Base-by-base conservation (phyloP, 2,888 invertebrate species). In the Andrena praecox region DNA sequence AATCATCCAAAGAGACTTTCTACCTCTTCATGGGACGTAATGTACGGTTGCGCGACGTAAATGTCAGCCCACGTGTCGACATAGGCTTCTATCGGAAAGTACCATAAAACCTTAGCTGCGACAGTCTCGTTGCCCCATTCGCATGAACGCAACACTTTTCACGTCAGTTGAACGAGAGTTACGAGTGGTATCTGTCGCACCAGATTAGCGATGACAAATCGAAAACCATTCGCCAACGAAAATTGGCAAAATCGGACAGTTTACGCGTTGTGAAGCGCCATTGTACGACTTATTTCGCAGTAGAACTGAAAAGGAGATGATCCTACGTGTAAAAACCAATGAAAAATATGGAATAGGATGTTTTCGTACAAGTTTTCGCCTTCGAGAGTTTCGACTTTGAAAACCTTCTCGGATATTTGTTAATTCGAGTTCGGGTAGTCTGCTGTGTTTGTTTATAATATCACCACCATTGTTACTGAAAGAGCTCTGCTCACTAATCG, bases 11-110 rank as follows among this genome's bases (percentile, higher is more conserved):
- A 70, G 31, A 75, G 59, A 70, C 76, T 82, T 81, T 82, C 76
- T 81, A 82, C 60, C 76, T 50, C 66, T 33, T 56, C 72, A 7
- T 42, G 29, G 52, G 12, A 52, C 33, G 33, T 71, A 72, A 72
- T 60, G 27, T 68, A 68, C 60, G 52, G 78, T 72, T 68, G 63
- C 66, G 50, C 62, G 33, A n/a, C 20, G 70, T 80, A 80, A 82
- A 80, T 80, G 81, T 76, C 80, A 70, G 54, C 69, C 54, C 60
- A 71, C 70, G 56, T 64, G 60, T 81, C 72, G 76, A 71, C 82
- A 67, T 59, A 42, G 54, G 73, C 63, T 60, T 69, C 66, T 29
- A 31, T 42, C 81, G 75, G 71, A 31, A 52, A 67, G 56, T 69
- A 52, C 60, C 52, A 59, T 79, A 80, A 42, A 81, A 69, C 68